Evolutionary conservation across 2,113 vertebrate species (phyloP), one percentile per base, ranked within the genome.

Genomic region (Tympanuchus pallidicinctus): DNA sequence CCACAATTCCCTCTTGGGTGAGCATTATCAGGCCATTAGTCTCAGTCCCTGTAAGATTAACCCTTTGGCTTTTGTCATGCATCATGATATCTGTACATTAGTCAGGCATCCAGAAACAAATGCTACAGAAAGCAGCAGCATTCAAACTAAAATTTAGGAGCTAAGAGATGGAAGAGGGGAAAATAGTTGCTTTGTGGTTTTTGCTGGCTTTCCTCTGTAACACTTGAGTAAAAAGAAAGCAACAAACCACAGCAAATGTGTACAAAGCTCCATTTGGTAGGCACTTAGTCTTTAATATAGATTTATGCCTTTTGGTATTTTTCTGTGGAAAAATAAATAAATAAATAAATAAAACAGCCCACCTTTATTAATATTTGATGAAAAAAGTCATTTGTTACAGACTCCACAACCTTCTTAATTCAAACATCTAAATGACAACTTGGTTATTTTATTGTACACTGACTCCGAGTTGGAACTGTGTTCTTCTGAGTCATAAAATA

Each of bases 211-310:
- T 95, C 77, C 74, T 73, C 81, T 86, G 36, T 40, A 84, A 96
- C 93, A 92, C 77, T 84, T 75, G 40, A 95, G 73, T 88, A 86
- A 94, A 94, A 59, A 61, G 76, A 95, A 92, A 90, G 67, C 14
- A 8, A 90, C 87, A 97, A 97, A 90, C 95, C 93, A 64, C 92
- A 96, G 94, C 86, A 92, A 87, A 93, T 84, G 93, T 86, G 84
- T 89, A 90, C 86, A 78, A 92, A 95, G 85, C 84, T 92, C 94
- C 81, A 94, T 91, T 82, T 82, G 84, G 73, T 89, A 85, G 78
- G 93, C 57, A 63, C 90, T 93, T 89, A 85, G 61, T 73, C 89
- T 90, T 94, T 94, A 91, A 91, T 82, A 94, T 45, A 74, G 94
- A 95, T 95, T 96, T 95, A 96, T 92, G 56, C 38, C 42, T 89